Percentiles rank a stretch among this genome's conserved stretches.
Conservation (phyloP, 2,113 vertebrate species). For the Tamias sibiricus region DNA sequence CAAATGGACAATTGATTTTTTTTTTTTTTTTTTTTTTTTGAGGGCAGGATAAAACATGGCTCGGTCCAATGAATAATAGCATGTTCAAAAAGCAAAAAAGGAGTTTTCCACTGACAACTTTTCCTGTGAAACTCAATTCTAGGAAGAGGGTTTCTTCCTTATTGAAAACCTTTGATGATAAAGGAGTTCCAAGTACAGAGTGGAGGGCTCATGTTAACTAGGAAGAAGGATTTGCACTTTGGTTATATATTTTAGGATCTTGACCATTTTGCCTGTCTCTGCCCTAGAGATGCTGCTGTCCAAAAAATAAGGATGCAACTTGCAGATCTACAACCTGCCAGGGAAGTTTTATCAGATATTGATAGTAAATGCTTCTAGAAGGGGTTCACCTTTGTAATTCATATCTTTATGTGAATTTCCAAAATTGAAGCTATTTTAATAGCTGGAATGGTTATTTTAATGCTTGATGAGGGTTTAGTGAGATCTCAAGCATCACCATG, state of each 20-base stretch:
- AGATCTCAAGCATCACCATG: neutral
- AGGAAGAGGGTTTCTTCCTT: neutral
- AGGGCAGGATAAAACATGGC: neutral
- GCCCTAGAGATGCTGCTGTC: rapidly evolving
- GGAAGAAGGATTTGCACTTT: neutral
- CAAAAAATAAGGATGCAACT: neutral
- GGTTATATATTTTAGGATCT: neutral
- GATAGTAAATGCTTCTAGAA: neutral
- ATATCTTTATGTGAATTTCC: neutral
- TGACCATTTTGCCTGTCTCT: neutral
- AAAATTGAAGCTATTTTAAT: neutral
- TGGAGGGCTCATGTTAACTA: neutral
- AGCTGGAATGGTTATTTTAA: neutral
- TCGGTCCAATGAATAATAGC: neutral
- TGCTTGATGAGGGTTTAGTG: neutral
- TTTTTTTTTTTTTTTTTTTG: neutral
- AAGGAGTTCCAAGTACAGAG: neutral
- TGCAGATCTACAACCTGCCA: neutral
- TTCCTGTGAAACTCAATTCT: neutral
- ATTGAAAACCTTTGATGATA: neutral
- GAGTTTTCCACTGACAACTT: neutral
- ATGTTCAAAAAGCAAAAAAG: neutral
- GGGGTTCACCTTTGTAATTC: neutral
- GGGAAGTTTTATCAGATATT: neutral
- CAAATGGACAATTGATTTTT: neutral